Evolutionary conservation across 2,888 invertebrate genomes (phyloP).

Genomic region (Cheilosia variabilis): DNA sequence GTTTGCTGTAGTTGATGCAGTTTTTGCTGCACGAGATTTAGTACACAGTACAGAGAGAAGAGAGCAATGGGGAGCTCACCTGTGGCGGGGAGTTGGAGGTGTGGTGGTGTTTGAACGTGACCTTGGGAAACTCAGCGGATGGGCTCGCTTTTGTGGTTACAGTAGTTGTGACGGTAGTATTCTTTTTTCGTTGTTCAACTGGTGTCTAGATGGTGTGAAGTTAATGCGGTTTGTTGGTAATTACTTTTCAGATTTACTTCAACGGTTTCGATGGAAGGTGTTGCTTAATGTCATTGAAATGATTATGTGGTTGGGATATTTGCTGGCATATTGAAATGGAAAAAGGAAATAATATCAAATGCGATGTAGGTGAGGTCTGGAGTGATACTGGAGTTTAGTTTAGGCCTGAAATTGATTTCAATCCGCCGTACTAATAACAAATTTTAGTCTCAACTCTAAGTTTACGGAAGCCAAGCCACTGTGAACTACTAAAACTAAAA

Average conservation of each 20-base stretch:
- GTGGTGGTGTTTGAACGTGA: constrained; percentile 52
- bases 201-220: constrained; percentile 11
- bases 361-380: too few relatives aligned
- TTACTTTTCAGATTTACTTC: constrained; percentile 32
- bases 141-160: constrained; percentile 45
- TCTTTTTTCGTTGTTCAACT: constrained; percentile 4
- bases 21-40: constrained; percentile 22
- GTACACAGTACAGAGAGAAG: background rate
- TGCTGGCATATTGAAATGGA: too few relatives aligned
- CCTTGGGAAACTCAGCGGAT: constrained; percentile 50
- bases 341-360: too few relatives aligned
- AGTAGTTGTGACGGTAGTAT: constrained; percentile 7
- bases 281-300: constrained; percentile 19
- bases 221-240: constrained; percentile 29
- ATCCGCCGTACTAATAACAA: too few relatives aligned
- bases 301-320: background rate
- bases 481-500: too few relatives aligned
- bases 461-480: too few relatives aligned
- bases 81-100: background rate
- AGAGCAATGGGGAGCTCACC: background rate
- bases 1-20: constrained; percentile 13
- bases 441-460: too few relatives aligned
- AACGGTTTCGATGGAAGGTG: constrained; percentile 15
- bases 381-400: too few relatives aligned
- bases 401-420: too few relatives aligned